phyloP scores from a whole-genome alignment of 2,797 vertebrate species.

The Schizopygopsis pylzovi region DNA sequence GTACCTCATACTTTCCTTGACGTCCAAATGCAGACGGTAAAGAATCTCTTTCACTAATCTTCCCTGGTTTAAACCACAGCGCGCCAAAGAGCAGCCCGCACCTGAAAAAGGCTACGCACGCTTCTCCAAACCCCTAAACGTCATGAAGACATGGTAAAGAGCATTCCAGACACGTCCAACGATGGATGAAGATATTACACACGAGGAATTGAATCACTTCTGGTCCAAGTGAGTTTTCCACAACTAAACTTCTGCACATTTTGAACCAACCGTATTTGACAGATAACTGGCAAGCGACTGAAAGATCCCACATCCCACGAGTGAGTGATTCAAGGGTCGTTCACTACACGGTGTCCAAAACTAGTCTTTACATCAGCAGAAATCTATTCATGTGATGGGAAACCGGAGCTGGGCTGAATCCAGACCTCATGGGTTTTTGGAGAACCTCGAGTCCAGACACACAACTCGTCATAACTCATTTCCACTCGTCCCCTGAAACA shows the following conservation, averaged over 20 bases:
- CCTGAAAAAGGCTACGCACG: not conserved
- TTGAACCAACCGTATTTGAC: not conserved
- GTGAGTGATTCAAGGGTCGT: not conserved
- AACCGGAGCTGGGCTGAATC: slow-evolving; percentile 5
- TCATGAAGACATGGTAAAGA: not conserved
- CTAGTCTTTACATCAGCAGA: not conserved
- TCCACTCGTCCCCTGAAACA: not conserved
- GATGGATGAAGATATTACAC: slow-evolving; percentile 23
- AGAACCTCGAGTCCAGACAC: not conserved
- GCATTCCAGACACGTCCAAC: not conserved
- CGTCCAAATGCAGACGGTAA: not conserved
- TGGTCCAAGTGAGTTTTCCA: not conserved
- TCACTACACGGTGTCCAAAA: not conserved
- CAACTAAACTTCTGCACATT: not conserved
- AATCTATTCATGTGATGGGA: not conserved
- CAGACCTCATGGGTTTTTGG: slow-evolving; percentile 18
- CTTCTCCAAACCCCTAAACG: slow-evolving; percentile 6
- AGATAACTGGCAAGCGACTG: slow-evolving; percentile 9
- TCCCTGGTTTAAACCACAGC: not conserved
- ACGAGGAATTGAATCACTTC: slow-evolving; percentile 22
- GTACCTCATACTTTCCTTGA: slow-evolving; percentile 14
- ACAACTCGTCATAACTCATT: not conserved
- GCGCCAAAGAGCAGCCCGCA: not conserved
- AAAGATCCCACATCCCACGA: not conserved
- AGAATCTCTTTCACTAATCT: not conserved